phyloP scores from a whole-genome alignment of 2,113 vertebrate species.

The Campylomormyrus tamandua region DNA sequence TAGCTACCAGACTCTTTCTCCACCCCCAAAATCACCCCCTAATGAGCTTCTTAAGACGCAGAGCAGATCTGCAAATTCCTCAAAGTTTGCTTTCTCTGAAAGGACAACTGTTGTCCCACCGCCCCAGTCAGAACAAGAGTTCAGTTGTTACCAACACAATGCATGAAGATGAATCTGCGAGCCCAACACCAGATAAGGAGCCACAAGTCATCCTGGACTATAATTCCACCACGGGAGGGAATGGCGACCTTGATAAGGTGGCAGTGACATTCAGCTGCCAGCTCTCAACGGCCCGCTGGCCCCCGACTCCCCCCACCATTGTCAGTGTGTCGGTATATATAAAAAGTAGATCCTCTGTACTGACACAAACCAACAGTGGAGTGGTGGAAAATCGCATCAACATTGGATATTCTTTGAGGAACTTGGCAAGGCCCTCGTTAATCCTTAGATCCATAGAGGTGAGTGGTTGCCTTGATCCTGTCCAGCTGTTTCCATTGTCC shows the following conservation, averaged over 20 bases:
- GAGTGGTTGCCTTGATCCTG: not conserved
- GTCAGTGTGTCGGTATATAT: not conserved
- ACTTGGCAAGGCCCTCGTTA: not conserved
- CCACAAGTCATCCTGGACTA: not conserved
- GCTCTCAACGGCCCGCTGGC: not conserved
- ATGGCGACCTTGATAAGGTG: not conserved
- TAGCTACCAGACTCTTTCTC: not conserved
- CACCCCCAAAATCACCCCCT: not conserved
- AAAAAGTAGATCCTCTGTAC: not conserved
- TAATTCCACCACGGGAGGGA: not conserved
- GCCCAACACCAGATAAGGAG: not conserved
- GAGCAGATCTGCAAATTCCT: not conserved
- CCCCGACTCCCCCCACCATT: not conserved
- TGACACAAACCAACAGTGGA: not conserved
- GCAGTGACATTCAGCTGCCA: not conserved
- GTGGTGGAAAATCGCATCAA: not conserved
- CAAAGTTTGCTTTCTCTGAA: not conserved
- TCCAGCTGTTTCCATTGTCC: not conserved
- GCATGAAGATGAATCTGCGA: not conserved
- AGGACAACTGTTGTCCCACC: not conserved
- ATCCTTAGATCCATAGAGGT: not conserved
- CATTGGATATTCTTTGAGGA: not conserved
- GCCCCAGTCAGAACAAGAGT: not conserved
- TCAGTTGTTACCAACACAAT: not conserved
- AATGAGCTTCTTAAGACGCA: not conserved